Evolutionary conservation across 1,140 invertebrate genomes (phyloP), one percentile per base, ranked within the genome.

Genomic region (Subanguina moxae): DNA sequence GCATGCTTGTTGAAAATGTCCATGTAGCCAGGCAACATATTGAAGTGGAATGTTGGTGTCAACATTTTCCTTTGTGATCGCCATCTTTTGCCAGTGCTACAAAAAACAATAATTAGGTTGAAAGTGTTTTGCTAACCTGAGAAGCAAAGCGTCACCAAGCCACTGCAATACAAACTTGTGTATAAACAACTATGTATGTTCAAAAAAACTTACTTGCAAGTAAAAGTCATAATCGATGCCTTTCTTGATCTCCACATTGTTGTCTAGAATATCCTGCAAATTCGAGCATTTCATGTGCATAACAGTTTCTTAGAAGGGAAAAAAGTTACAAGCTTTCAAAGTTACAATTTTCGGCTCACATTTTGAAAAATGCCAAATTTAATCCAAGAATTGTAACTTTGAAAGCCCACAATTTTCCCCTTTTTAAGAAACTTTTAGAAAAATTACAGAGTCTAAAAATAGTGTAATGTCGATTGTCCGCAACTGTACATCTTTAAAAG

Each of bases 161-260:
- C 70, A 72, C 57, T 30, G 62, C 19, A 30, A 5, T 17, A 75
- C 8, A 25, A 21, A 21, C 23, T 52, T 5, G 3, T 15, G 15
- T 52, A 52, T 25, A 52, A 52, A 21, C 11, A 13, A 13, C 11
- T 13, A 52, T 21, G 3, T 21, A 19, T 52, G 3, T 21, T 52
- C 3, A 5, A 21, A 52, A 52, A 3, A 7, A 8, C 48, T 3
- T 21, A 52, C 48, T 15, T 3, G 48, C 23, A 52, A 52, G 48
- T 52, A 71, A 45, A 74, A 70, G 27, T 67, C 73, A 65, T 72
- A 72, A 46, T 67, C 70, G 42, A 21, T 21, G 25, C 65, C 70
- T 23, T 72, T 72, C 5, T 68, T 69, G 23, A 72, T n/a, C 43
- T 72, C 70, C 17, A 46, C 45, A 25, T 74, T 71, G 61, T 64